Evolutionary conservation across 1,140 invertebrate genomes (phyloP), one percentile per base, ranked within the genome.

Genomic region (Drosophila ercepeae): DNA sequence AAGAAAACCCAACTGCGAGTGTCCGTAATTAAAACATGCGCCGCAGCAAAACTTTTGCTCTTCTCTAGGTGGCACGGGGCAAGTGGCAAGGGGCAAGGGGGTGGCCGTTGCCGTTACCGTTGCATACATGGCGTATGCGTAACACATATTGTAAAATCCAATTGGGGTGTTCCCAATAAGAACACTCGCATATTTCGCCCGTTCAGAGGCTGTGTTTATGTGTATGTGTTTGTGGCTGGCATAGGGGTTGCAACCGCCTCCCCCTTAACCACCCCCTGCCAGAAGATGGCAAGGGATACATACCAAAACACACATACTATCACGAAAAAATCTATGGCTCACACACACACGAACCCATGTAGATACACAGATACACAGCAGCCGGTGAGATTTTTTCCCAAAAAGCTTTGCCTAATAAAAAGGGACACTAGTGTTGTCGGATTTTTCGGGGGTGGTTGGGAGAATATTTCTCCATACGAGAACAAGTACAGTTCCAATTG

Each of bases 11-110:
- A 69, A 77, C 78, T 90, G 88, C 81, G 86, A 79, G 65, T 90
- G 81, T 88, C 88, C 78, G 61, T 73, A 86, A 83, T 83, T 84
- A 71, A 90, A 88, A 72, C 88, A 89, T 89, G 88, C 88, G 72
- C 79, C 51, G 14, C 60, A 67, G 63, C 64, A 21, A 36, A 63
- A 68, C 52, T 19, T 32, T 13, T 32, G 25, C 46, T 49, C 46
- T 14, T 32, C 27, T 49, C 13, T 13, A 1, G n/a, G 21, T 23
- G 8, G 7, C 27, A 27, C 25, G 9, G n/a, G n/a, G n/a, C n/a
- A 6, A 16, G 25, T 13, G 32, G 11, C 21, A 41, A 23, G 14
- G 13, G 13, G 19, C 23, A 13, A 19, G 9, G 25, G 42, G 42
- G 32, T 16, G 2, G 9, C 23, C 19, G 36, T 29, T 9, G 16